These are phyloP conservation scores for Cephalopachus bancanus DNA, from an alignment of 2,797 vertebrate genomes.

Conservation along the genomic window DNA sequence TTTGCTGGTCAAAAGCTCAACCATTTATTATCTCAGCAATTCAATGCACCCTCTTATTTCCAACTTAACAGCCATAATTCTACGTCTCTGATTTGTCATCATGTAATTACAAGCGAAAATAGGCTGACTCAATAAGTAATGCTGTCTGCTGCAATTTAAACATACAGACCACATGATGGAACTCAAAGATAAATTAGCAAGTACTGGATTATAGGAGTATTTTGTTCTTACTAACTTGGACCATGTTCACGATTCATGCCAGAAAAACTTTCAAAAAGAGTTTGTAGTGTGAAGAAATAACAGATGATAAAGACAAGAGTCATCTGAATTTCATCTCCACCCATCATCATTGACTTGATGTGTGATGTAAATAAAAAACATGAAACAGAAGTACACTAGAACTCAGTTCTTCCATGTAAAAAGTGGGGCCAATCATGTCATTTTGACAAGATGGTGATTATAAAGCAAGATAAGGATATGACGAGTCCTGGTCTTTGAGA, in stretches of 20 bases:
- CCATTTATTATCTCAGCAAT: conserved; percentile 76
- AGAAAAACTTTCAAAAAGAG: neutral
- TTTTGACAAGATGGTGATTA: conserved; percentile 32
- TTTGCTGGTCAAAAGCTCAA: conserved; percentile 58
- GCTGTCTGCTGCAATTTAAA: conserved; percentile 86
- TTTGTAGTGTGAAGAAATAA: conserved; percentile 23
- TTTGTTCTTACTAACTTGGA: conserved; percentile 22
- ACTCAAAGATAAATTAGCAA: conserved; percentile 62
- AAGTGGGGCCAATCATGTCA: neutral
- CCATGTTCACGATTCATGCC: conserved; percentile 14
- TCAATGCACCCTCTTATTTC: conserved; percentile 82
- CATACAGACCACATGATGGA: conserved; percentile 52
- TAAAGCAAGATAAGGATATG: neutral
- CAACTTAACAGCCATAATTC: conserved; percentile 83
- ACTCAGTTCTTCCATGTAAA: neutral
- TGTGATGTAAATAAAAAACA: neutral
- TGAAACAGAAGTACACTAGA: neutral
- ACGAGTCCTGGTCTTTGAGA: conserved; percentile 2
- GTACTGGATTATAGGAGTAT: neutral
- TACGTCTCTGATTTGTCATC: conserved; percentile 85
- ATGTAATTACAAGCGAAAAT: conserved; percentile 86
- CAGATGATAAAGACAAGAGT: neutral
- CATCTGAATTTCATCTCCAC: conserved; percentile 18
- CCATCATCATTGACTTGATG: neutral
- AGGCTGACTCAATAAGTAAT: conserved; percentile 85